phyloP scores from a whole-genome alignment of 2,888 invertebrate genomes.

The Aquatica leii region DNA sequence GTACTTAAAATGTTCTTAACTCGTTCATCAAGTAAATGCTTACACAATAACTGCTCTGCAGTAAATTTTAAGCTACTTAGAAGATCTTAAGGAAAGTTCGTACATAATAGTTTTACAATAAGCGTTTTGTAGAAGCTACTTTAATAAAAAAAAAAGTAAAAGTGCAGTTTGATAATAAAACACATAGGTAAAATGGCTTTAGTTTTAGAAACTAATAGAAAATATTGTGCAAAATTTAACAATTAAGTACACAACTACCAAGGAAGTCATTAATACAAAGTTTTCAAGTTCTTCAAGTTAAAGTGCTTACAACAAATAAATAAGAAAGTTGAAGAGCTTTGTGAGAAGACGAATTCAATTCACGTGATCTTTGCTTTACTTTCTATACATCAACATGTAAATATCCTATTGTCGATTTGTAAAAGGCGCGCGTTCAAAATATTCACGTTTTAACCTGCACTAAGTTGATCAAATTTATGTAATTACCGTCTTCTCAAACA shows the following conservation, averaged over 20 bases:
- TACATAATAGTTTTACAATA: constrained; percentile 11
- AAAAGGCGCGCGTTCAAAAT: no score
- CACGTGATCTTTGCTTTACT: constrained; percentile 2
- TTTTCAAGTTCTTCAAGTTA: constrained; percentile 1
- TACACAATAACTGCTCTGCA: constrained; percentile 11
- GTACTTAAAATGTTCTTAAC: constrained; percentile 14
- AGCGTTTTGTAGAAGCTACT: neutral
- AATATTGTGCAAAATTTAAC: no score
- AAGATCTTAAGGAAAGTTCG: constrained; percentile 8
- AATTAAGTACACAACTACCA: no score
- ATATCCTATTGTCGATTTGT: no score
- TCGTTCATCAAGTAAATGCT: constrained; percentile 13
- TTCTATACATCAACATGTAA: no score
- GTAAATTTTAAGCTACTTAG: constrained; percentile 14
- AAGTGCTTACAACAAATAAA: constrained; percentile 4
- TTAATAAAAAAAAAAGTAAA: no score
- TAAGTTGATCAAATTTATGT: no score
- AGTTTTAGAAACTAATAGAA: no score
- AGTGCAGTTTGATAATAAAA: no score
- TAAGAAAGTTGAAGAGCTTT: constrained; percentile 1
- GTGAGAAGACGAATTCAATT: constrained; percentile 8
- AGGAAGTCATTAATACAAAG: constrained; percentile 1
- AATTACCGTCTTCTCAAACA: neutral
- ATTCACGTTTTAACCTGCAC: no score
- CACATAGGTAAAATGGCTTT: no score